Evolutionary conservation across 2,113 vertebrate species (phyloP), one percentile per base, ranked within the genome.

Genomic region (Phrynosoma platyrhinos): DNA sequence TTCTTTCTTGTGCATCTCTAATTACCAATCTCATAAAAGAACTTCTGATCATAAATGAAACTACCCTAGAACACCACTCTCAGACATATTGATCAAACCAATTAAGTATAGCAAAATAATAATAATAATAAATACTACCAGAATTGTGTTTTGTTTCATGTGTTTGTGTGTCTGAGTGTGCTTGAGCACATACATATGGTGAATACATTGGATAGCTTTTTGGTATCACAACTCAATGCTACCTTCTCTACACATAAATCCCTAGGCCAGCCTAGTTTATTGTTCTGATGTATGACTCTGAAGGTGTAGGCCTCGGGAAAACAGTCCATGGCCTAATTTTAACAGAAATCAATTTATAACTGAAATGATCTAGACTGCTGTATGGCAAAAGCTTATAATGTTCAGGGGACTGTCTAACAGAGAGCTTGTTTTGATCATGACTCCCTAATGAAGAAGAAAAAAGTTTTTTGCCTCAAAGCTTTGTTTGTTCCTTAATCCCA

Each of bases 391-490:
- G 21, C 12, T 82, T 52, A n/a, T 66, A 40, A 87, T 36, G 62
- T 25, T 16, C 2, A 47, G 72, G 69, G 58, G 58, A n/a, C 79
- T 82, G 79, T 36, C 71, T 76, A 64, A 87, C 20, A 2, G n/a
- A 77, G 71, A 66, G 55, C 55, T 66, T 82, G 75, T 66, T 82
- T 87, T 87, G 79, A 53, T 55, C 52, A 66, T 8, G 30, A 30
- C 40, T 87, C 62, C 36, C 75, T 79, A 71, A 66, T 18, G 58
- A 18, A 62, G 58, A 62, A 72, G 47, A 47, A 66, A 68, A 36
- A 79, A 76, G 20, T 16, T 52, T n/a, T 74, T 82, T 92, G 82
- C 9, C 82, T 79, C 42, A 21, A 12, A 91, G 89, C 75, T 58
- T 71, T 53, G 53, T 0, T 77, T 66, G 4, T 72, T 84, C 72